Evolutionary conservation across 2,888 invertebrate genomes (phyloP).

Genomic region (Eilema caniola): DNA sequence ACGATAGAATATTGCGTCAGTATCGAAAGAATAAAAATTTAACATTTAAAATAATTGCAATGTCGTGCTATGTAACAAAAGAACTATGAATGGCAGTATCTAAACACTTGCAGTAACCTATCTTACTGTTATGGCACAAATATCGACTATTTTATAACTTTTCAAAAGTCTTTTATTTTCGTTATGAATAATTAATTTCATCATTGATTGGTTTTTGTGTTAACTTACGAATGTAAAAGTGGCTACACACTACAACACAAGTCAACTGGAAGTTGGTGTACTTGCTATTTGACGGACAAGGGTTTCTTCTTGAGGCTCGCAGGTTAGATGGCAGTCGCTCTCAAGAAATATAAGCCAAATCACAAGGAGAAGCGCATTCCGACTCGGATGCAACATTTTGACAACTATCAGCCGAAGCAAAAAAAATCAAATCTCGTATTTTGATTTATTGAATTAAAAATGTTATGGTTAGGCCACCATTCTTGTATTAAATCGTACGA

Average conservation of each 20-base stretch:
- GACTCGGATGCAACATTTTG: too few relatives aligned
- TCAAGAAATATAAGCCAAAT: too few relatives aligned
- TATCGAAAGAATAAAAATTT: neutral
- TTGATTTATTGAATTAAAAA: too few relatives aligned
- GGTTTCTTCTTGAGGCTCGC: too few relatives aligned
- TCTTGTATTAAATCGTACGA: neutral
- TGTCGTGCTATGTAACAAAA: slow-evolving; percentile 7
- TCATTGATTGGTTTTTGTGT: slow-evolving; percentile 33
- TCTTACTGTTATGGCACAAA: slow-evolving; percentile 49
- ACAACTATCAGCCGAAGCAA: neutral
- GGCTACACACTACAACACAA: neutral
- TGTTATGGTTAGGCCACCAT: neutral
- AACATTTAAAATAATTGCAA: neutral
- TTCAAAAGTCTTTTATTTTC: slow-evolving; percentile 49
- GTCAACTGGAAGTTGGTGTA: too few relatives aligned
- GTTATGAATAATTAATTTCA: slow-evolving; percentile 34
- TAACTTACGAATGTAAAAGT: slow-evolving; percentile 2
- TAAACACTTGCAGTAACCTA: slow-evolving; percentile 18
- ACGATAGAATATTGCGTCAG: neutral
- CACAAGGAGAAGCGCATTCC: too few relatives aligned
- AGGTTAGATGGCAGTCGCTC: too few relatives aligned
- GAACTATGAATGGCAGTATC: slow-evolving; percentile 1
- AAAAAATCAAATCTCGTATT: neutral
- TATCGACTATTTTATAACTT: slow-evolving; percentile 40
- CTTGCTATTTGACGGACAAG: too few relatives aligned